phyloP scores from a whole-genome alignment of 2,113 vertebrate genomes.

The Hassar affinis region DNA sequence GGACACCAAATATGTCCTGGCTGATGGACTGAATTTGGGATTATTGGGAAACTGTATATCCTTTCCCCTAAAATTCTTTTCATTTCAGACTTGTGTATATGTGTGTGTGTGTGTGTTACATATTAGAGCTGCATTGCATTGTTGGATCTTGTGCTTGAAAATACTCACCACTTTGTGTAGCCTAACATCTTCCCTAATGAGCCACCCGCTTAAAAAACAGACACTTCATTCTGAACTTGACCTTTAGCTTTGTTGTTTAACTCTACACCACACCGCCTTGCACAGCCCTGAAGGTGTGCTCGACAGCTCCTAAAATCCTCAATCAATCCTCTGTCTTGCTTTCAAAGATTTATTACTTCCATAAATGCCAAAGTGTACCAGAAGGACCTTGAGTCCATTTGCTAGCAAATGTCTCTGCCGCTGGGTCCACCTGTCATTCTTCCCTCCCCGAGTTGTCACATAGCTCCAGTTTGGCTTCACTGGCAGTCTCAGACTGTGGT shows the following conservation, averaged over 20 bases:
- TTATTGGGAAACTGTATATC: not conserved
- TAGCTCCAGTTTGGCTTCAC: not conserved
- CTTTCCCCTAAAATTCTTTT: not conserved
- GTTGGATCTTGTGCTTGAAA: conserved; percentile 35
- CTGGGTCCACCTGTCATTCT: not conserved
- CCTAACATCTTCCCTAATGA: not conserved
- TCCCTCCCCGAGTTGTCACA: not conserved
- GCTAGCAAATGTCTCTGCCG: not conserved
- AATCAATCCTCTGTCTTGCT: not conserved
- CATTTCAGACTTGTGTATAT: not conserved
- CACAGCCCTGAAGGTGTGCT: conserved; percentile 1
- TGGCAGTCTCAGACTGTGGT: conserved; percentile 80
- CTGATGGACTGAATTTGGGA: not conserved
- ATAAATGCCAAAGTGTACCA: conserved; percentile 2
- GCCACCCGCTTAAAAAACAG: not conserved
- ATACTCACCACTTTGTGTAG: conserved; percentile 10
- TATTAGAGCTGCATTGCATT: conserved; percentile 29
- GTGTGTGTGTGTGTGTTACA: not conserved
- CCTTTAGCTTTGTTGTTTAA: not conserved
- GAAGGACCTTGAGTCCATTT: conserved; percentile 1
- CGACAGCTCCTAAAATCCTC: not conserved
- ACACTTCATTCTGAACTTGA: not conserved
- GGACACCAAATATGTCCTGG: not conserved
- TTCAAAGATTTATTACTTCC: not conserved
- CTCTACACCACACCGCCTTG: not conserved